Base-by-base conservation (phyloP, 2,888 invertebrate species). In the Euphydryas editha region DNA sequence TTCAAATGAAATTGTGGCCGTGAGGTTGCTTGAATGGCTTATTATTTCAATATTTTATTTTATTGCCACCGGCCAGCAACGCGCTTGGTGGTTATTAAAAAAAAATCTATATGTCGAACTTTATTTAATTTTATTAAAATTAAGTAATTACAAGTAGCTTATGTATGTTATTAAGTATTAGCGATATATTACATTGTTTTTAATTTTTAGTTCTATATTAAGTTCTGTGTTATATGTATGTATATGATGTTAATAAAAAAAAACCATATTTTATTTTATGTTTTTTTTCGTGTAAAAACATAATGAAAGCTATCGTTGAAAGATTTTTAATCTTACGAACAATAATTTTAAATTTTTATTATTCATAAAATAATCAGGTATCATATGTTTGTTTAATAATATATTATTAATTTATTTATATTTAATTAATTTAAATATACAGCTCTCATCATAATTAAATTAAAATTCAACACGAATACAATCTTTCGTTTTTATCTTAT, bases 21-120 rank as follows among this genome's bases (percentile, higher is more conserved):
- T 64, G 55, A 60, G 59, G 46, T 15, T 24, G 65, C 56, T 30
- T 67, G 69, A 70, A 74, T 72, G 62, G 72, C 57, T 56, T 70
- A 72, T 73, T 73, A 73, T 73, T 67, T 70, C 60, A 62, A 67
- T 68, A 70, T 61, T 69, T 67, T 72, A 71, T 62, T 71, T 72
- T 69, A 72, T 68, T 60, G 21, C 54, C 60, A 63, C 51, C 51
- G 24, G 51, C 24, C 24, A n/a, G 58, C 59, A 56, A 62, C 51
- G 46, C 62, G 56, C 39, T 46, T 46, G 8, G 47, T 24, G 51
- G 51, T 18, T 1, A 51, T 51, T 51, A 18, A 47, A 47, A 47
- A 20, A 20, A 11, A 13, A 20, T 20, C 11, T 11, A 18, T 39
- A 39, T 13, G 39, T 39, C 3, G 13, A 11, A 10, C 11, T 39